Base-by-base conservation (phyloP, 30 jellyfish, hydroid and myxozoan genomes). In the Catostylus mosaicus region DNA sequence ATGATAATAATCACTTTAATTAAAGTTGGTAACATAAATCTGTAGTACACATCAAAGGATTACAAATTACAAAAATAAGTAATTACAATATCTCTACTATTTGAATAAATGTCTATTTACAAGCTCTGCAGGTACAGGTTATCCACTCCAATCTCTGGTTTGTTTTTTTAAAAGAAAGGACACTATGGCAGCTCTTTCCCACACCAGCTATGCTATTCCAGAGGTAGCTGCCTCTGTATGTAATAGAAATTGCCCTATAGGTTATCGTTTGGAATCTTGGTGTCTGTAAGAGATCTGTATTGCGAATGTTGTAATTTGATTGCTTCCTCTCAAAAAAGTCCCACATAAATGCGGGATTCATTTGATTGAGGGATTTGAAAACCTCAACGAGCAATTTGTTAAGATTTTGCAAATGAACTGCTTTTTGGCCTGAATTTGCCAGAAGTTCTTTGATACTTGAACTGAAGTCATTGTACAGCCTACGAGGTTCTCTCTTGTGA, bases 401-500 rank as follows among this genome's bases (percentile, higher is more conserved):
- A 43, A 43, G 56, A 43, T 43, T 43, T 43, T 43, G 56, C 56
- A 43, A 43, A 43, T 43, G 67, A 20, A 52, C 67, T 26, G 67
- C 3, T 52, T 52, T 52, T 52, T 52, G 67, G 76, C 76, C 76
- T 64, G 76, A 64, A 22, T 50, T 64, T 48, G 51, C 51, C 50
- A 64, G 76, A 64, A 64, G 76, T 64, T 64, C 76, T 24, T 64
- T 31, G 76, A 70, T 31, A 47, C 82, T 47, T 70, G 67, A 70
- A 70, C 65, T 47, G 67, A 37, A 37, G 82, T 70, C 67, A 37
- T 33, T 70, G 82, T 30, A 70, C 38, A 22, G 45, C 16, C 65
- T 70, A 47, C 68, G 82, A 40, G 36, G 82, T 31, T 70, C 82
- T 19, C 67, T 70, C 67, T 70, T 47, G 43, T 70, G 82, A 30